A percentile compares a stretch with the other conserved stretches of the same genome.
phyloP scores from a whole-genome alignment of 2,888 invertebrate genomes.

The Himalopsyche tibetana region DNA sequence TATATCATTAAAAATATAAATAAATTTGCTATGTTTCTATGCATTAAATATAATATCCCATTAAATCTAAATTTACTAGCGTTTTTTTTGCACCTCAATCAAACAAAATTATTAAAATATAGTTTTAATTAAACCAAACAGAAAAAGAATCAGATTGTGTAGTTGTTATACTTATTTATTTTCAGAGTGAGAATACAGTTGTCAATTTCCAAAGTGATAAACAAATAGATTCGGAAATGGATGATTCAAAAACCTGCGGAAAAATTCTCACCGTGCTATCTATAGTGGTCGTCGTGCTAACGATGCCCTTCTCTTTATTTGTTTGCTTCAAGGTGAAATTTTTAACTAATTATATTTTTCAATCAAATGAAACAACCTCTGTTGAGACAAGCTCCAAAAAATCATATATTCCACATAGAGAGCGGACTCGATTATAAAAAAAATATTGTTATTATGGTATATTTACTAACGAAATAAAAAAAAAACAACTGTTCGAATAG shows the following conservation, averaged over 20 bases:
- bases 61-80: not conserved
- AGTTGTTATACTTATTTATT: not conserved
- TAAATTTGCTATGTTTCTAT: too few relatives aligned
- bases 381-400: not conserved
- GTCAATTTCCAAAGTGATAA: not conserved
- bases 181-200: not conserved
- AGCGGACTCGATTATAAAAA: too few relatives aligned
- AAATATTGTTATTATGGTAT: not conserved
- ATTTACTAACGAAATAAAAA: not conserved
- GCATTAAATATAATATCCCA: too few relatives aligned
- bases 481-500: conserved; percentile 72
- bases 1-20: too few relatives aligned
- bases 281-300: conserved; percentile 88
- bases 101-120: too few relatives aligned
- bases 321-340: conserved; percentile 92
- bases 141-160: too few relatives aligned
- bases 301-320: conserved; percentile 94
- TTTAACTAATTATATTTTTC: not conserved
- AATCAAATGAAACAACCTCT: too few relatives aligned
- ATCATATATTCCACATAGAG: too few relatives aligned
- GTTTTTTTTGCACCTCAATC: too few relatives aligned
- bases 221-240: conserved; percentile 70
- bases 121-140: not conserved
- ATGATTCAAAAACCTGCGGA: conserved; percentile 87
- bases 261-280: conserved; percentile 88